A percentile compares a stretch with the other conserved stretches of the same genome.
phyloP scores from a whole-genome alignment of 2,113 vertebrate genomes.

The Peromyscus californicus region DNA sequence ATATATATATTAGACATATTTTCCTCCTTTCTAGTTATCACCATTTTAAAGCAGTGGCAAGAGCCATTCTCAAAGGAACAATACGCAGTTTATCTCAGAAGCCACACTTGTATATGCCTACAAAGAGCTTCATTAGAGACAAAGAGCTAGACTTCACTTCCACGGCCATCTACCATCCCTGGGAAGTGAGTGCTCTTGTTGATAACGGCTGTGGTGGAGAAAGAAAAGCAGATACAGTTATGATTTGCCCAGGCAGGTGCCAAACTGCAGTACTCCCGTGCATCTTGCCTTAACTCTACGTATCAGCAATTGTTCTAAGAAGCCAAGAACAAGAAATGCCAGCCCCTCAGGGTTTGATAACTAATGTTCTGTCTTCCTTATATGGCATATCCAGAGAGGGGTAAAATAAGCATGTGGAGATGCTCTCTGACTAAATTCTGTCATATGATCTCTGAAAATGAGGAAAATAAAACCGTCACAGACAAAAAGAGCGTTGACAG shows the following conservation, averaged over 20 bases:
- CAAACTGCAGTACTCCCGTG: background rate
- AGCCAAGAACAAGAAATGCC: background rate
- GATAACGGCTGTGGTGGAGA: background rate
- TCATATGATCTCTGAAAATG: background rate
- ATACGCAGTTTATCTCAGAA: background rate
- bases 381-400: background rate
- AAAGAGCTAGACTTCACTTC: background rate
- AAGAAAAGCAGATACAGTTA: background rate
- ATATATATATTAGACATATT: background rate
- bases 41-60: background rate
- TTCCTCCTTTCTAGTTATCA: slow-evolving; percentile 12
- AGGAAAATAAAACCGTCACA: background rate
- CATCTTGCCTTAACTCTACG: background rate
- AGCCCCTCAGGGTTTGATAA: background rate
- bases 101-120: background rate
- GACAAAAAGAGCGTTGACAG: background rate
- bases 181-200: background rate
- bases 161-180: background rate
- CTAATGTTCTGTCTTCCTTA: background rate
- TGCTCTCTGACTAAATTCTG: background rate
- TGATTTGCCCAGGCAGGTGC: background rate
- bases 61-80: slow-evolving; percentile 31
- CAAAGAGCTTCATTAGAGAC: background rate
- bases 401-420: background rate
- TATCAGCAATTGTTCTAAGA: background rate